Evolutionary conservation across 2,797 vertebrate species (phyloP), one percentile per base, ranked within the genome.

Genomic region (Lagorchestes hirsutus): DNA sequence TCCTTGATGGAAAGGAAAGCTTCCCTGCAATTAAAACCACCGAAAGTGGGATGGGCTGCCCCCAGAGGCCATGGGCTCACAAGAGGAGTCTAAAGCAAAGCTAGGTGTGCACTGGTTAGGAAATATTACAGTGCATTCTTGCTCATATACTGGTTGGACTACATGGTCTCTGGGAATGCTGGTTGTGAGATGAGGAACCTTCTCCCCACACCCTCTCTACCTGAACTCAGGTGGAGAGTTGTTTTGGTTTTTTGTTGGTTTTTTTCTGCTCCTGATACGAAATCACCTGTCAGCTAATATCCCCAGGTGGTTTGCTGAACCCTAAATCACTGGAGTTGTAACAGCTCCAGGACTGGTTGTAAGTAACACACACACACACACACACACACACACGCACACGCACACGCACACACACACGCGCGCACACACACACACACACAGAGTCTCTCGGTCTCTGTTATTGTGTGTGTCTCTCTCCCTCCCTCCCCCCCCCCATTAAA

Each of bases 101-200:
- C 22, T 22, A 46, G 67, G n/a, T 46, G 18, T 82, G n/a, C 67
- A 46, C 67, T 13, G 9, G 67, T 46, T 40, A n/a, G 67, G 67
- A 82, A 95, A 54, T 1, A 0, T 0, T 82, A 46, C n/a, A 24
- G n/a, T 10, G n/a, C 22, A 82, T 82, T 82, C 18, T 82, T 24
- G n/a, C 46, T 0, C 2, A 96, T 40, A n/a, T 87, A 91, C 11
- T 0, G 0, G 0, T 12, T 3, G 22, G 55, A 54, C 27, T 91
- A 58, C 9, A 18, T 0, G 67, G 29, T 0, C 0, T 59, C 52
- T 28, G 24, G 40, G 46, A 40, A 50, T 29, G 29, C 31, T 18
- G 74, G 74, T 0, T 0, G 50, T 50, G 55, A 14, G 6, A 31
- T 31, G 1, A 31, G 40, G 56, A 55, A 92, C 74, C 59, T 12